A percentile compares a stretch with the other conserved stretches of the same genome.
Conservation (phyloP, 1,140 invertebrate species). For the Pseudachorutes palmiensis region DNA sequence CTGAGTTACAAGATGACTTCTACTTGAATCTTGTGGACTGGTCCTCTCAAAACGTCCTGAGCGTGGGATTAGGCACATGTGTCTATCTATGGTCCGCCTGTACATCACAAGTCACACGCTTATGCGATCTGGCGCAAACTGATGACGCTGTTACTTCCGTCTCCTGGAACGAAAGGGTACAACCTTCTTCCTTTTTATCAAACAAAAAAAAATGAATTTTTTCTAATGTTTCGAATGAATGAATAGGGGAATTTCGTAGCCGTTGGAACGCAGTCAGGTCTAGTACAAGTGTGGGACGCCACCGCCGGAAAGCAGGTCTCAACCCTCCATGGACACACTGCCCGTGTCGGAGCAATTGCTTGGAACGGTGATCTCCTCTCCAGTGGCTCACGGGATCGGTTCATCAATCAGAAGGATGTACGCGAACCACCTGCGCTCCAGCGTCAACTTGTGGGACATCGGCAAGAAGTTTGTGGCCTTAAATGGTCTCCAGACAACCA, state of each 20-base stretch:
- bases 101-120: conserved; percentile 91
- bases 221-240: conserved; percentile 4
- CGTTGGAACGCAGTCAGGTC: conserved; percentile 93
- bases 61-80: conserved; percentile 95
- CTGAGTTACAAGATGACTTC: conserved; percentile 98
- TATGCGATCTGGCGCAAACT: conserved; percentile 90
- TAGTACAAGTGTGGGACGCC: conserved; percentile 96
- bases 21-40: conserved; percentile 98
- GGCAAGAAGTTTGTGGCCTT: conserved; percentile 95
- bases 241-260: conserved; percentile 81
- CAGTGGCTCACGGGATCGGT: conserved; percentile 87
- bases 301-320: conserved; percentile 80
- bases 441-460: conserved; percentile 74
- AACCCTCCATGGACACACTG: conserved; percentile 84
- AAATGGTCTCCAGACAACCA: conserved; percentile 99
- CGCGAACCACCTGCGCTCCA: conserved; percentile 69
- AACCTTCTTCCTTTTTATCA: too few species aligned
- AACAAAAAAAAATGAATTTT: too few species aligned
- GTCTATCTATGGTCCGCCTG: conserved; percentile 99
- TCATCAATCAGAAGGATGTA: conserved; percentile 91
- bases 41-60: conserved; percentile 97
- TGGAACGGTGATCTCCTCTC: conserved; percentile 98
- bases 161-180: conserved; percentile 89
- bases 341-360: conserved; percentile 84
- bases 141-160: conserved; percentile 96